Base-by-base conservation (phyloP, 1,140 invertebrate species). In the Plutomurus gul region DNA sequence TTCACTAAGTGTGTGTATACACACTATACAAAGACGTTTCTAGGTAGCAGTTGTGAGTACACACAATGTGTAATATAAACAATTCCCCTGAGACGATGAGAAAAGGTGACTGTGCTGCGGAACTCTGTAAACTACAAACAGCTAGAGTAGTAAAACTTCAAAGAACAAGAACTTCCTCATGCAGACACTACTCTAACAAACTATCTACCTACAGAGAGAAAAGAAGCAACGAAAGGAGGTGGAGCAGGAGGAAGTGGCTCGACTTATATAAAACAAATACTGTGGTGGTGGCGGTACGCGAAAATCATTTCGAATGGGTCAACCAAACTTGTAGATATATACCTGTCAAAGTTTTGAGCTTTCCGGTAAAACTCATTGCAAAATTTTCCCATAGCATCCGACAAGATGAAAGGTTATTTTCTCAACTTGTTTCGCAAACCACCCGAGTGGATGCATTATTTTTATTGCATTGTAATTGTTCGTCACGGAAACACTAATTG, bases 321-420 rank as follows among this genome's bases (percentile, higher is more conserved):
- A 65, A 65, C 27, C 36, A 25, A 65, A 65, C 56, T 65, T 65
- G 16, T 65, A 16, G n/a, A 43, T 43, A n/a, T 65, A 33, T 65
- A 65, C 56, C 56, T 65, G 56, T 65, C 56, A 65, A 65, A 65
- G 56, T 65, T 65, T 33, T 65, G 8, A 43, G 56, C 36, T 43
- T n/a, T 65, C n/a, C 13, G 46, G 39, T 10, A 49, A 20, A 65
- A 65, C 30, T 65, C 56, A n/a, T 4, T 5, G 56, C 30, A 65
- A 65, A 65, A 65, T 65, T 65, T 65, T 65, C 56, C 56, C 56
- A 65, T 33, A 30, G 27, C 30, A 65, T 65, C n/a, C 18, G 56
- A 65, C 56, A 65, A 65, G 56, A 65, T 33, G 56, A 65, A 65
- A 33, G 56, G 36, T 65, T 65, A 30, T 65, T 65, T 16, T 65